A percentile compares a stretch with the other conserved stretches of the same genome.
phyloP scores from a whole-genome alignment of 1,140 invertebrate genomes.

The Papilio machaon region DNA sequence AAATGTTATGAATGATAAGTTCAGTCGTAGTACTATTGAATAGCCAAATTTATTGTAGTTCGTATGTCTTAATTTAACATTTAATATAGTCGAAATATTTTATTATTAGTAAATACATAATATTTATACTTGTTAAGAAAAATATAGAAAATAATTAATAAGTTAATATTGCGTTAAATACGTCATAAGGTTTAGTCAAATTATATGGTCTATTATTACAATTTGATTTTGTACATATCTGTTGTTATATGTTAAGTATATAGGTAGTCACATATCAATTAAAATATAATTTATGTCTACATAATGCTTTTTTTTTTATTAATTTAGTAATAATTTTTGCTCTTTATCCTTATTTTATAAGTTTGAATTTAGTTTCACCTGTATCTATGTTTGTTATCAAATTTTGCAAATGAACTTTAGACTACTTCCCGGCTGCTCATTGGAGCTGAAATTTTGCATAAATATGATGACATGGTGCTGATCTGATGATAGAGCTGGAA shows the following conservation, averaged over 20 bases:
- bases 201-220: conserved; percentile 11
- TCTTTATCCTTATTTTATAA: background rate
- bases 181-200: background rate
- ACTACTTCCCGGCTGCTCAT: too few relatives aligned
- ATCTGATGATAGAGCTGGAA: too few relatives aligned
- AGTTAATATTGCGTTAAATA: background rate
- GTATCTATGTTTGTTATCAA: too few relatives aligned
- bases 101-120: background rate
- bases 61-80: background rate
- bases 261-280: background rate
- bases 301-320: background rate
- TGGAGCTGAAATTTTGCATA: too few relatives aligned
- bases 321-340: background rate
- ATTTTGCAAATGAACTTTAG: too few relatives aligned
- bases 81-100: conserved; percentile 3
- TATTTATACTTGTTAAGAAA: background rate
- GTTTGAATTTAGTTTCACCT: too few relatives aligned
- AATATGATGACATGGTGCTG: too few relatives aligned
- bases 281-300: background rate
- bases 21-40: background rate
- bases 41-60: background rate
- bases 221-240: conserved; percentile 18
- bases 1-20: background rate
- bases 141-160: background rate
- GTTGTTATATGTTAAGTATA: background rate